These are phyloP conservation scores for Pogonocherus hispidulus DNA, from an alignment of 2,888 invertebrate species.

Conservation along the genomic window DNA sequence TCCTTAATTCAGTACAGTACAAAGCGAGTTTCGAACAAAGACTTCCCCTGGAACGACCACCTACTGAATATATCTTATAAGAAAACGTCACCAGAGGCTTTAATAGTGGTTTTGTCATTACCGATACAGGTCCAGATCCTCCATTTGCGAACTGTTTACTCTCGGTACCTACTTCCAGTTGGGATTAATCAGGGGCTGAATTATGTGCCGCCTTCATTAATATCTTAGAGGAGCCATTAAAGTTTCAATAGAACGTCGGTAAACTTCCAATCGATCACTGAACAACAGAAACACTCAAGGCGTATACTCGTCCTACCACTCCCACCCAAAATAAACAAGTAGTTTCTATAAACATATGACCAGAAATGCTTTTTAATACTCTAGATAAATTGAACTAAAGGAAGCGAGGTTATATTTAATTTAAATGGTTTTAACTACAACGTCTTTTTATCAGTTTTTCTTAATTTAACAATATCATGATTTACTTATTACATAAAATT, in stretches of 20 bases:
- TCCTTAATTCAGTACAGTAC: slow-evolving; percentile 9
- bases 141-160: slow-evolving; percentile 18
- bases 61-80: background rate
- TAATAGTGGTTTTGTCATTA: slow-evolving; percentile 18
- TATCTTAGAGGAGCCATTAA: slow-evolving; percentile 18
- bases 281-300: background rate
- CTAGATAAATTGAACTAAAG: too few species aligned
- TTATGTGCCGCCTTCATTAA: slow-evolving; percentile 15
- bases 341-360: too few species aligned
- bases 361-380: too few species aligned
- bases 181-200: slow-evolving; percentile 19
- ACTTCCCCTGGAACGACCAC: background rate
- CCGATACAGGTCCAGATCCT: slow-evolving; percentile 1
- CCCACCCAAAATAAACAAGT: too few species aligned
- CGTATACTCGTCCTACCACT: background rate
- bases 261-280: background rate
- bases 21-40: slow-evolving; percentile 15
- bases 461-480: too few species aligned
- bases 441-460: too few species aligned
- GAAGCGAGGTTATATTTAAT: too few species aligned
- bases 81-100: slow-evolving; percentile 18
- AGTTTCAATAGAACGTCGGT: background rate
- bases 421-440: too few species aligned
- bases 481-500: too few species aligned
- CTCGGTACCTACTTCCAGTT: background rate